Evolutionary conservation across 2,888 invertebrate genomes (phyloP), one percentile per base, ranked within the genome.

Genomic region (Hyposoter dolosus): DNA sequence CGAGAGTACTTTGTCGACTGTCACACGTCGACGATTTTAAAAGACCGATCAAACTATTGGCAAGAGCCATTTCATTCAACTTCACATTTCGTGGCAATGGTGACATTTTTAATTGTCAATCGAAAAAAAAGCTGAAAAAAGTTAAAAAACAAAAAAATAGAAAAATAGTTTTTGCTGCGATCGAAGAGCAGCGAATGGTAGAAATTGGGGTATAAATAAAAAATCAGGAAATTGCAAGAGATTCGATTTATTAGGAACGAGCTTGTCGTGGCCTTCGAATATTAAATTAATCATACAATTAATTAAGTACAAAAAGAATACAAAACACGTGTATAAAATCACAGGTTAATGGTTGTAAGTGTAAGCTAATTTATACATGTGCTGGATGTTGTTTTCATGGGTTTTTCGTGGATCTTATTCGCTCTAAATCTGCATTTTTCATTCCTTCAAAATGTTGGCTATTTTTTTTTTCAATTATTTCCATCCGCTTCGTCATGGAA

Each of bases 281-380:
- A 77, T 75, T 77, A 63, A 12, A 80, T 79, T 72, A 65, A 72
- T 47, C 63, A 50, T 69, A 78, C 6, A 45, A 83, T 82, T 72
- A 69, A 69, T 65, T 68, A 79, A 72, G 72, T 79, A 87, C 45
- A 86, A 77, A 77, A 45, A 84, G 83, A 56, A 50, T 79, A 83
- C 45, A 82, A 71, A 87, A 78, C 69, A 60, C 40, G 60, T 81
- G 80, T 79, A 85, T 68, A 84, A 82, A 83, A 88, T 88, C 88
- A 88, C 88, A 88, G 87, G 84, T 85, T 87, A 88, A 80, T 56
- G 19, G 77, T 76, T 60, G 82, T 53, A 77, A 19, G 60, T 74
- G 74, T 75, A 82, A 56, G 60, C 23, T 19, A 56, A 68, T 66
- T 74, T 56, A 69, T 60, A 76, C 19, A 82, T 74, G 72, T 45